Evolutionary conservation across 2,888 invertebrate species (phyloP), one percentile per base, ranked within the genome.

Genomic region (Hofmannophila pseudospretella): DNA sequence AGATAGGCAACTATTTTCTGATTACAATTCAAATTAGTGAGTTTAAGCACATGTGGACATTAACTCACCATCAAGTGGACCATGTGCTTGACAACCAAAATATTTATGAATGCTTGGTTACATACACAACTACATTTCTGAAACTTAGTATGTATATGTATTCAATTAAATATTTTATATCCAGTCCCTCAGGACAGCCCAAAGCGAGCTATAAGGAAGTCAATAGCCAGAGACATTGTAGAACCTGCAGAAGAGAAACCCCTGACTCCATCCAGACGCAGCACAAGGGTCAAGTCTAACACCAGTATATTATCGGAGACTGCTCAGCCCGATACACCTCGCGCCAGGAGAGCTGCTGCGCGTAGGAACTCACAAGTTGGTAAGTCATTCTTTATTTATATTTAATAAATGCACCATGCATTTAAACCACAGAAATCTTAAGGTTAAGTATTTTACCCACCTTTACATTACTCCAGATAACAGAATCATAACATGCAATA

Each of bases 291-390:
- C 27, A 67, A 56, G 40, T 74, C 74, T 5, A 72, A 71, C 43
- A 59, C 56, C 14, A 78, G 77, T 40, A 54, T 77, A 28, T 51
- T 79, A 12, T 62, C 68, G 1, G 84, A 82, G 20, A 58, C 71
- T 7, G 12, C 11, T 9, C 49, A 29, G 32, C 42, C 55, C 33
- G 75, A 72, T 12, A 79, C 85, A 0, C 85, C 86, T 1, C 67
- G 85, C 50, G 78, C 85, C n/a, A 82, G 65, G 36, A 59, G 86
- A 38, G 82, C 81, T 31, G 79, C 79, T 32, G 54, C 72, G 7
- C 66, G 84, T 31, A 66, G 85, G 39, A 69, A 44, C 34, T 86
- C 85, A 26, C 67, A 62, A 53, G 58, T 66, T 51, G 82, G 85
- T 85, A 19, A 8, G 22, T 13, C n/a, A 16, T 12, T 25, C 27